Evolutionary conservation across 2,888 invertebrate species (phyloP).

Genomic region (Stenichneumon culpator): DNA sequence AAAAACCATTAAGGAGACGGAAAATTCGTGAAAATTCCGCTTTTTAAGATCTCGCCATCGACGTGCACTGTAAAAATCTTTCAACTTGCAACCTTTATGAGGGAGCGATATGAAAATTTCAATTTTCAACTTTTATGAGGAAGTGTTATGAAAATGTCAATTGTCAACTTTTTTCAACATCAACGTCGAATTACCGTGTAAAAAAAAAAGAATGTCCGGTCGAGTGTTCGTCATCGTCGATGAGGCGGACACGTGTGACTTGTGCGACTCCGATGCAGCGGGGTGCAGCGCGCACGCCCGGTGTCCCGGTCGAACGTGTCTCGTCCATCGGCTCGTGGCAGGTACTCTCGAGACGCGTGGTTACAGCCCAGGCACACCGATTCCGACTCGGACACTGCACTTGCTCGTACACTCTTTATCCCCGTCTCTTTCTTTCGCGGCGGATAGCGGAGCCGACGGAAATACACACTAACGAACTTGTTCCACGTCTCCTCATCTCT

Average conservation of each 20-base stretch:
- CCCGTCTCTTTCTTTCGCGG: constrained; percentile 32
- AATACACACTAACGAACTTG: constrained; percentile 67
- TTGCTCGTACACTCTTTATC: constrained; percentile 25
- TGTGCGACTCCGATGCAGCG: constrained; percentile 7
- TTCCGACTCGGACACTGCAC: constrained; percentile 13
- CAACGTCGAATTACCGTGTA: too few species aligned
- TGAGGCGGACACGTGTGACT: constrained; percentile 1
- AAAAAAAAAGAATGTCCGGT: background rate
- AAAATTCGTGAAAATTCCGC: background rate
- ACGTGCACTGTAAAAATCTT: too few species aligned
- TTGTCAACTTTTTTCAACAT: too few species aligned
- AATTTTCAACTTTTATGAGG: too few species aligned
- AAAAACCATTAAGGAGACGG: too few species aligned
- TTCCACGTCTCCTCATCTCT: constrained; percentile 65
- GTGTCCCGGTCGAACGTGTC: constrained; percentile 49
- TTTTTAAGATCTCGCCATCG: too few species aligned
- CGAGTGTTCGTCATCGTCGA: background rate
- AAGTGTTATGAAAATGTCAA: too few species aligned
- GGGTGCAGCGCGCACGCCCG: constrained; percentile 34
- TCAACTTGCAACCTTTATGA: too few species aligned
- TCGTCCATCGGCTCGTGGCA: constrained; percentile 62
- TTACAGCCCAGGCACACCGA: constrained; percentile 3
- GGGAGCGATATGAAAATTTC: too few species aligned
- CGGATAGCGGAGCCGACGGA: constrained; percentile 47
- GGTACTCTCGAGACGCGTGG: constrained; percentile 41